Evolutionary conservation across 2,113 vertebrate genomes (phyloP), one percentile per base, ranked within the genome.

Genomic region (Hepsetus odoe): DNA sequence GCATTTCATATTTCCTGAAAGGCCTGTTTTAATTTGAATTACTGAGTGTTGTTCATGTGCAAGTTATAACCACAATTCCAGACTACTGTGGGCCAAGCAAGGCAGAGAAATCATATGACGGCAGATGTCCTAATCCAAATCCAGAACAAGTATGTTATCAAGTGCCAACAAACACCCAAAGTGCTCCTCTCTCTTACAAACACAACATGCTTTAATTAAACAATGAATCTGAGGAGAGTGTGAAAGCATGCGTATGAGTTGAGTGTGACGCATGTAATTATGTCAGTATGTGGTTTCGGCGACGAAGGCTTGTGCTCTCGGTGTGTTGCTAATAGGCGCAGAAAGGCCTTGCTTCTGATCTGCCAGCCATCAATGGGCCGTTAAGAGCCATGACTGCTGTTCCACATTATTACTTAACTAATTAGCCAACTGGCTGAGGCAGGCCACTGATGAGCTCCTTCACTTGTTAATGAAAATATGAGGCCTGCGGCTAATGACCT

Each of bases 361-460:
- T 67, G 61, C 70, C 65, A 56, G 76, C 82, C 82, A 80, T 84
- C 84, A 85, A 74, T 61, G 67, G 79, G 62, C 79, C 55, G 75
- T 79, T 76, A 82, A 83, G 77, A 82, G 75, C 80, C 69, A 70
- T 51, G 82, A 67, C 62, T 64, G 65, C 61, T 66, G 58, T 81
- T 85, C 30, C 75, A 74, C 82, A 81, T 82, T 85, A 84, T 85
- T 81, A 85, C 83, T 86, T 82, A 82, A 84, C 83, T 87, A 88
- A 88, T 86, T 88, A 84, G 78, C 81, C 73, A 80, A 66, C 78
- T 75, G 80, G 81, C 74, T 59, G 77, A 83, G 84, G 84, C 81
- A 79, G 68, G 83, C 82, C 71, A 70, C 76, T 84, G 86, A 84
- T 84, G 83, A 87, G 82, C 80, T 77, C 77, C 78, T 83, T 82